Base-by-base conservation (phyloP, 2,113 vertebrate genomes). In the Amazona vittata region DNA sequence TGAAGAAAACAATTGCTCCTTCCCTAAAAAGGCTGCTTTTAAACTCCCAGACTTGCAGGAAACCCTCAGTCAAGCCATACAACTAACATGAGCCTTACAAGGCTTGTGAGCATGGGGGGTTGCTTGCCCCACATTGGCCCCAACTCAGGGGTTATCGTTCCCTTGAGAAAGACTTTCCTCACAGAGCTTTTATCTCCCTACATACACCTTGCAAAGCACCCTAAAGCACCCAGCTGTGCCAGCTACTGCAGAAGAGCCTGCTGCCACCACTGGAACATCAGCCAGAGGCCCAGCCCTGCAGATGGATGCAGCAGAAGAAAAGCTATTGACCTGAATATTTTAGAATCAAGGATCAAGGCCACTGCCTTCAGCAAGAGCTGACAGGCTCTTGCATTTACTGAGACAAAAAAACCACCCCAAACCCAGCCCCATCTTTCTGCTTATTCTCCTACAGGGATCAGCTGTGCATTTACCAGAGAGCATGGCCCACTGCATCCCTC, bases 271-370 rank as follows among this genome's bases (percentile, higher is more conserved):
- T 11, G 5, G 25, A 6, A 44, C 55, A 46, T 55, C 79, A 94
- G 83, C 55, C 28, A 3, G 73, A 41, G 63, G 67, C 84, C 37
- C 22, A 2, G 67, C 89, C 79, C 94, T 55, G 83, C 88, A 75
- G 94, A 83, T 4, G 31, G 83, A 90, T 88, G 49, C 55, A 77
- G 91, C 44, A 53, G 69, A 94, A 78, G 35, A 79, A 93, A 93
- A 96, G 91, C 95, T 87, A 85, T 52, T 95, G 96, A 97, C 95
- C 95, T 96, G 91, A 96, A 97, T 96, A 96, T 94, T 96, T 96
- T 87, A 91, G 81, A 91, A 59, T 22, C 55, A 59, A 95, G 94
- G 94, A 97, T 97, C 95, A 95, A 96, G 95, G 95, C 95, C 89
- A 76, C 62, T 68, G 93, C 74, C 73, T 96, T 91, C 91, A 79